These are phyloP conservation scores for Bergia puertoricense DNA, from an alignment of 92 coral and sea anemone species.

Conservation along the genomic window DNA sequence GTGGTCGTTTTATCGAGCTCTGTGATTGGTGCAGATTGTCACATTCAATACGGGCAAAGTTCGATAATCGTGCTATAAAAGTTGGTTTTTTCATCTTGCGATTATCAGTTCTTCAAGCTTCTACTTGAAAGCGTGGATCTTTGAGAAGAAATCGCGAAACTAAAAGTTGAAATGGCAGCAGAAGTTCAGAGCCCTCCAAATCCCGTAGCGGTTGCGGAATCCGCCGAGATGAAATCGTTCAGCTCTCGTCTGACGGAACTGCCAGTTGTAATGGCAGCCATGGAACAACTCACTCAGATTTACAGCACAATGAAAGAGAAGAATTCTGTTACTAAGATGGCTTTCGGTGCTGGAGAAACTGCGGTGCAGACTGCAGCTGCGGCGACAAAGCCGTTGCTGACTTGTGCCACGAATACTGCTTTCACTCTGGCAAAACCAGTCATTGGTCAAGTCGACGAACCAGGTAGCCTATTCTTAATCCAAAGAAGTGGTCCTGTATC, in stretches of 20 bases:
- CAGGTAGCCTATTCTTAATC: constrained; percentile 54
- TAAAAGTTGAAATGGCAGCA: constrained; percentile 51
- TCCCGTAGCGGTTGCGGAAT: constrained; percentile 46
- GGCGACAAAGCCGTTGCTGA: constrained; percentile 76
- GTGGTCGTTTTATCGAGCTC: background rate
- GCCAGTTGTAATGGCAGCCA: constrained; percentile 93
- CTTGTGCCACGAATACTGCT: constrained; percentile 74
- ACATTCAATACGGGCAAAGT: constrained; percentile 6
- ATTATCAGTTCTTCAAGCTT: background rate
- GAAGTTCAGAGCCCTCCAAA: constrained; percentile 65
- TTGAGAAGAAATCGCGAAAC: background rate
- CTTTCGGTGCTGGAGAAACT: constrained; percentile 94
- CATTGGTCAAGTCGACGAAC: constrained; percentile 80
- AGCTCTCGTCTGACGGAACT: constrained; percentile 75
- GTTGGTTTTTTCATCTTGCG: background rate
- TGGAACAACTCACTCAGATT: constrained; percentile 76
- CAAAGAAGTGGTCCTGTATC: background rate
- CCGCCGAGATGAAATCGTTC: constrained; percentile 65
- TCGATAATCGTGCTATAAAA: constrained; percentile 13
- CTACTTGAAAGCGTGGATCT: background rate
- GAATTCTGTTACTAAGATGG: constrained; percentile 85
- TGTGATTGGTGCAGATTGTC: constrained; percentile 19
- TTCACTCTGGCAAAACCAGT: constrained; percentile 88
- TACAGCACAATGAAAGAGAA: constrained; percentile 84
- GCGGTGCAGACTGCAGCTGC: constrained; percentile 80